Evolutionary conservation across 1,140 invertebrate genomes (phyloP).

Genomic region (Drosophila yakuba): DNA sequence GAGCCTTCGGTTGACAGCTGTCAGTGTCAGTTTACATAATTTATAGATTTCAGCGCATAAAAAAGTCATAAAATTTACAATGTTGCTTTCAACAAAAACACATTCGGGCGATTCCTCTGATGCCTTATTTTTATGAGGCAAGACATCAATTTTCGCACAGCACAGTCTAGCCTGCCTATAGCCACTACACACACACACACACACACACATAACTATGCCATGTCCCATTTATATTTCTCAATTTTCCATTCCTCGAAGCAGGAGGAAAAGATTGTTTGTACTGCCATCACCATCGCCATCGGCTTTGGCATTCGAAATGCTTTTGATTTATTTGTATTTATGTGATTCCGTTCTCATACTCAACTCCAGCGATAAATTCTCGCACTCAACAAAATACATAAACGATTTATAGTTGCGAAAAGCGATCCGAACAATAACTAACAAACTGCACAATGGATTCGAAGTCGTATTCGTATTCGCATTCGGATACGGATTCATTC

Average conservation of each 20-base stretch:
- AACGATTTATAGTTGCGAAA: slow-evolving; percentile 80
- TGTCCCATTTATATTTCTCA: slow-evolving; percentile 44
- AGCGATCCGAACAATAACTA: slow-evolving; percentile 56
- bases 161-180: slow-evolving; percentile 36
- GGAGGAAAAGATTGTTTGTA: slow-evolving; percentile 58
- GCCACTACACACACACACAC: slow-evolving; percentile 29
- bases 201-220: slow-evolving; percentile 15
- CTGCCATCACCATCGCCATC: slow-evolving; percentile 39
- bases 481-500: background rate
- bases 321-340: slow-evolving; percentile 82
- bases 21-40: slow-evolving; percentile 83
- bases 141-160: slow-evolving; percentile 80
- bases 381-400: slow-evolving; percentile 81
- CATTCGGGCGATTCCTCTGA: slow-evolving; percentile 47
- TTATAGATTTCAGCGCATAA: slow-evolving; percentile 82
- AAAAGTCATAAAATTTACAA: slow-evolving; percentile 83
- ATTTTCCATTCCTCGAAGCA: slow-evolving; percentile 46
- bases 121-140: slow-evolving; percentile 80
- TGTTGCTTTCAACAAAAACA: slow-evolving; percentile 79
- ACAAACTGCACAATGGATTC: slow-evolving; percentile 27
- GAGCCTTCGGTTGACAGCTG: slow-evolving; percentile 75
- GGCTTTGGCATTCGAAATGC: slow-evolving; percentile 68
- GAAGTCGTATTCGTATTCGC: background rate
- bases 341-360: slow-evolving; percentile 76
- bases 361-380: slow-evolving; percentile 73